Evolutionary conservation across 2,113 vertebrate genomes (phyloP).

Genomic region (Urocynchramus pylzowi): DNA sequence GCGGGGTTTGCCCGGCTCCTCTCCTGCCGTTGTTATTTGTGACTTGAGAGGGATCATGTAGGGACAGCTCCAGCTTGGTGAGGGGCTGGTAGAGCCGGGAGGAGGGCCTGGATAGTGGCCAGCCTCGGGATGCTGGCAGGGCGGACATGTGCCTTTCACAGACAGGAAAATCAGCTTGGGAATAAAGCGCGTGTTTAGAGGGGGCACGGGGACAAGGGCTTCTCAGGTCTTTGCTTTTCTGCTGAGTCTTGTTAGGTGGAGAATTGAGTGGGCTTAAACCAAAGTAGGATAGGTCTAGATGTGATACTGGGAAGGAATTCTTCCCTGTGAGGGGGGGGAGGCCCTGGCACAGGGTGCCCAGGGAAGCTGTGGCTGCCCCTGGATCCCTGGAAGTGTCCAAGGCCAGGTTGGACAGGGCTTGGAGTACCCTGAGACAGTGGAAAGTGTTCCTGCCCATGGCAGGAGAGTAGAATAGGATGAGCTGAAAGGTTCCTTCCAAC

Average conservation of each 20-base stretch:
- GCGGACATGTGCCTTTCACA: background rate
- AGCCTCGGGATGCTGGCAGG: background rate
- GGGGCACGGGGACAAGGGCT: background rate
- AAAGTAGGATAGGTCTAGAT: background rate
- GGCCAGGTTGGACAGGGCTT: rapidly evolving
- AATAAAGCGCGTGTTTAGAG: rapidly evolving
- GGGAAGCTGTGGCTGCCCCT: background rate
- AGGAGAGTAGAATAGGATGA: background rate
- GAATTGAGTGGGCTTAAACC: rapidly evolving
- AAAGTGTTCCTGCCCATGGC: background rate
- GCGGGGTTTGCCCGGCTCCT: background rate
- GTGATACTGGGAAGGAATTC: background rate
- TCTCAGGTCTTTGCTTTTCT: background rate
- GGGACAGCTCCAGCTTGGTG: rapidly evolving
- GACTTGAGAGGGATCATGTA: background rate
- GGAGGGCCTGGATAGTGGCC: background rate
- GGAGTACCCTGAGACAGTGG: rapidly evolving
- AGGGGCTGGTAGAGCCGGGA: background rate
- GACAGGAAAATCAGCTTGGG: background rate
- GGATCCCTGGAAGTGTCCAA: background rate
- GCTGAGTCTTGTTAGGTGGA: background rate
- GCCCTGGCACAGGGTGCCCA: background rate
- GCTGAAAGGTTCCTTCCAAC: background rate
- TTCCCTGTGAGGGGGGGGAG: rapidly evolving
- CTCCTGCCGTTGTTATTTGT: background rate